Evolutionary conservation across 2,888 invertebrate species (phyloP), one percentile per base, ranked within the genome.

Genomic region (Leuctra nigra): DNA sequence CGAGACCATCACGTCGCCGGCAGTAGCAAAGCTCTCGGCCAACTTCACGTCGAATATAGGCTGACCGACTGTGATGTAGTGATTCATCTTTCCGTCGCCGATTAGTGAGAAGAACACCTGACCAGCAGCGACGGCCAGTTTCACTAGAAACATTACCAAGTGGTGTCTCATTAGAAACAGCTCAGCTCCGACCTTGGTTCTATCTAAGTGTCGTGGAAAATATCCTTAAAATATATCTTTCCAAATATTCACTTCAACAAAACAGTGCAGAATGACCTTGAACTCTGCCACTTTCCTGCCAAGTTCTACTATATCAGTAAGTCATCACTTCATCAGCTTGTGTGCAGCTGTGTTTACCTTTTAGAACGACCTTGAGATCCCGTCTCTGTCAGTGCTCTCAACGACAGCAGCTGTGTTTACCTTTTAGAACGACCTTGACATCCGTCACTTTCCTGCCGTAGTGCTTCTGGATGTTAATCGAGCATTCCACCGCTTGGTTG

Each of bases 401-500:
- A n/a, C n/a, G n/a, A n/a, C n/a, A n/a, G n/a, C n/a, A n/a, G n/a
- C n/a, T n/a, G n/a, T n/a, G n/a, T n/a, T n/a, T 63, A 82, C 83
- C 81, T 73, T 75, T 78, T 2, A 84, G 71, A 2, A 73, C 71
- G 2, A 84, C 76, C 1, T 79, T 81, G 36, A 81, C 75, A 59
- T 84, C 84, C 0, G 83, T 83, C 47, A 75, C 72, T 63, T 77
- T 80, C 2, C 73, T 74, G 0, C 83, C 83, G 64, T 81, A 82
- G 60, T 80, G 78, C 67, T 83, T 83, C 65, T 84, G 84, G 63
- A 85, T 82, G 18, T 78, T 73, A 6, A 85, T 73, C 0, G 83
- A 83, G 52, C 83, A 82, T 63, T 84, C 83, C n/a, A 84, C 76
- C 0, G 83, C 83, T 47, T 78, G 77, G 57, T 80, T 78, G 0